phyloP scores from a whole-genome alignment of 2,888 invertebrate species.

The Dryomyza anilis region DNA sequence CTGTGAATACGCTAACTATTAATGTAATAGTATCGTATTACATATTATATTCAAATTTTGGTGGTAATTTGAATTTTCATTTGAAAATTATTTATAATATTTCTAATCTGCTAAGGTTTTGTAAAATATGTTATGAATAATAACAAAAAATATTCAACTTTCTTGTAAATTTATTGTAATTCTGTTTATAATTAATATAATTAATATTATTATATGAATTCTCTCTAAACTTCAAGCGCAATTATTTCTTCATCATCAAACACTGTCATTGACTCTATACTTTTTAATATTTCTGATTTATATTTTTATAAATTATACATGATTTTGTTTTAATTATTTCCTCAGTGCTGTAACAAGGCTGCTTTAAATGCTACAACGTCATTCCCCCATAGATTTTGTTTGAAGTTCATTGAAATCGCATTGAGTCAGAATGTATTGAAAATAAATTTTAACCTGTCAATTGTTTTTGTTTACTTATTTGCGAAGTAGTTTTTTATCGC shows the following conservation, averaged over 20 bases:
- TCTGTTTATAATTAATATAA: background rate
- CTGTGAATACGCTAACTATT: no score
- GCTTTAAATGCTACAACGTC: background rate
- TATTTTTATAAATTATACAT: background rate
- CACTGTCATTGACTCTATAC: background rate
- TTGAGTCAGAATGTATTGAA: conserved; percentile 16
- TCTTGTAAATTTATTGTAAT: no score
- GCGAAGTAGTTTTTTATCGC: background rate
- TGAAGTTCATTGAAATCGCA: conserved; percentile 17
- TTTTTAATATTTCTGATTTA: background rate
- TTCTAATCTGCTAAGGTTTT: no score
- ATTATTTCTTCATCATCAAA: background rate
- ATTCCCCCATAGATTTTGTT: background rate
- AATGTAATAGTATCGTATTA: no score
- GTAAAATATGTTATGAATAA: no score
- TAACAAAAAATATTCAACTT: no score
- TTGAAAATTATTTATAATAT: no score
- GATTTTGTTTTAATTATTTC: background rate
- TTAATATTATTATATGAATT: background rate
- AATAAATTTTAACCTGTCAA: conserved; percentile 16
- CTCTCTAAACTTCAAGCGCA: background rate
- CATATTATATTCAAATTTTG: no score
- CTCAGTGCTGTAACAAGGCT: background rate
- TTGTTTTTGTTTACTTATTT: background rate
- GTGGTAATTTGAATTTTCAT: no score